Percentiles rank a stretch among this genome's conserved stretches.
Evolutionary conservation across 2,797 vertebrate species (phyloP).

Genomic region (Xenops minutus): DNA sequence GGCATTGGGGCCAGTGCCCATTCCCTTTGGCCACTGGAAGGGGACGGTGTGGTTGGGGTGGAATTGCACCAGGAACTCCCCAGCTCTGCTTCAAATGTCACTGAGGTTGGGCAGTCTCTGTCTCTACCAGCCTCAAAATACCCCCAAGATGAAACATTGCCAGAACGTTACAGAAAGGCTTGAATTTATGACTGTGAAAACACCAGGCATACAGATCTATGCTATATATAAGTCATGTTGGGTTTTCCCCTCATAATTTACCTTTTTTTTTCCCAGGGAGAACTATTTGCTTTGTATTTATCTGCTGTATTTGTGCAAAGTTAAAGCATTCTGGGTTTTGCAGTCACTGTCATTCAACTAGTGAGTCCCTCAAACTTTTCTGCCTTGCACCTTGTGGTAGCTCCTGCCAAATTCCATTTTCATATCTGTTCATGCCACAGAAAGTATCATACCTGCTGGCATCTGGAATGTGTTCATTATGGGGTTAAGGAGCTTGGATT

Average conservation of each 20-base stretch:
- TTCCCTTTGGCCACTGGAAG: background rate
- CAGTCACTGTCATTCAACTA: background rate
- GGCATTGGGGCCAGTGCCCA: rapidly evolving
- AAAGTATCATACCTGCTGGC: background rate
- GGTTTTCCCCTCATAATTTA: background rate
- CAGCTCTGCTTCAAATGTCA: background rate
- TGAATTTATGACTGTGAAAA: background rate
- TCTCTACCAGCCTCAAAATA: background rate
- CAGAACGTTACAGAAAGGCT: background rate
- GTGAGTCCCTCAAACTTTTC: background rate
- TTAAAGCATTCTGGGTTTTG: background rate
- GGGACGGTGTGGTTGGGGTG: rapidly evolving
- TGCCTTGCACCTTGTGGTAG: background rate
- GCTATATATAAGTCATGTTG: background rate
- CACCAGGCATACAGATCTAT: background rate
- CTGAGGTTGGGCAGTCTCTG: background rate
- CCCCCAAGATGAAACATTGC: background rate
- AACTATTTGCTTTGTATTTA: background rate
- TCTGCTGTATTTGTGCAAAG: background rate
- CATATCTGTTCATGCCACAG: background rate
- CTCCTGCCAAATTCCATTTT: background rate
- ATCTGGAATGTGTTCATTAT: rapidly evolving
- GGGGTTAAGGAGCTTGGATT: background rate
- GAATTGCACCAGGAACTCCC: background rate
- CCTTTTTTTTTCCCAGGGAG: background rate